Evolutionary conservation across 2,113 vertebrate genomes (phyloP).

Genomic region (Aegypius monachus): DNA sequence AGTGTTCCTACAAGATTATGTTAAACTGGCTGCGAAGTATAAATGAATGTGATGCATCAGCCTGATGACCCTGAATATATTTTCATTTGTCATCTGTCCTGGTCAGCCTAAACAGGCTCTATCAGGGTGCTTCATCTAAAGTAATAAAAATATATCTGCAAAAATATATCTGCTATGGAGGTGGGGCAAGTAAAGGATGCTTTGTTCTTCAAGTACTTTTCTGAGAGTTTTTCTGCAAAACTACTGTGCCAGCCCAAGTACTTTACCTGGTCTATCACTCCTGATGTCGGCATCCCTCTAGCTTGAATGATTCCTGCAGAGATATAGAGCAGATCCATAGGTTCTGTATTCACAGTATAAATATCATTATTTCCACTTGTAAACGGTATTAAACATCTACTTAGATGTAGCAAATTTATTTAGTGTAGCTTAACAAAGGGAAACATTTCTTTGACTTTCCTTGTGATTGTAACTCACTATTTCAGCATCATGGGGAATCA

Average conservation of each 20-base stretch:
- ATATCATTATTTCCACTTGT: neutral
- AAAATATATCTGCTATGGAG: neutral
- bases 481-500: neutral
- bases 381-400: neutral
- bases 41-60: neutral
- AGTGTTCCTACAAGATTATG: neutral
- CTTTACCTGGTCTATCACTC: neutral
- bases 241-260: fast-evolving
- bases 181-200: neutral
- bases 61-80: neutral
- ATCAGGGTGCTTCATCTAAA: neutral
- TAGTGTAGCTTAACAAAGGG: neutral
- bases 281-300: neutral
- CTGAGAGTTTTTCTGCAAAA: neutral
- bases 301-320: neutral
- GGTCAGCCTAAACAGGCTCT: neutral
- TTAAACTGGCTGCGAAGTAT: neutral
- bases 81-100: neutral
- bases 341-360: neutral
- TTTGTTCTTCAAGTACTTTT: fast-evolving
- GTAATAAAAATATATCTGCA: neutral
- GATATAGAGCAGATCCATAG: neutral
- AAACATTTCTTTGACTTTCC: neutral
- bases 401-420: neutral
- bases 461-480: neutral